Percentiles rank a stretch among this genome's conserved stretches.
Evolutionary conservation across 2,888 invertebrate species (phyloP).

Genomic region (Stegana nigrithorax): DNA sequence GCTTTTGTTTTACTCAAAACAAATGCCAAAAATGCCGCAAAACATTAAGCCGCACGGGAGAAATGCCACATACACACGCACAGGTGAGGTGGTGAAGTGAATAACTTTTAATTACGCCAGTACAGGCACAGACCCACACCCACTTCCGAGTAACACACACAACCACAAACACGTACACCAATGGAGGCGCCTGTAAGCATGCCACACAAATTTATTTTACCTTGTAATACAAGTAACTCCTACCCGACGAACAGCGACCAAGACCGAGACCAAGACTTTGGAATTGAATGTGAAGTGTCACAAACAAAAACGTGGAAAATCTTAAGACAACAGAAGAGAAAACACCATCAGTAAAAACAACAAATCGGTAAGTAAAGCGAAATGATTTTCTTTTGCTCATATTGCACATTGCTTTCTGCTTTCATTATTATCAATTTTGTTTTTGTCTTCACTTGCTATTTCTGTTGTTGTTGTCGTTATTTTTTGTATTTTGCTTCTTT

Average conservation of each 20-base stretch:
- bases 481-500: background rate
- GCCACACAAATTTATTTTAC: conserved; percentile 3
- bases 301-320: background rate
- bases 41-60: conserved; percentile 1
- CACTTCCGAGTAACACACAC: background rate
- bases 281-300: background rate
- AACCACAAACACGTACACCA: background rate
- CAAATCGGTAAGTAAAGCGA: background rate
- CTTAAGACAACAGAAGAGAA: background rate
- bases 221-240: conserved; percentile 5
- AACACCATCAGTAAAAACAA: too few relatives aligned
- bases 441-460: background rate
- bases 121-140: background rate
- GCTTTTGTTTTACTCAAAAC: too few relatives aligned
- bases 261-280: background rate
- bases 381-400: background rate
- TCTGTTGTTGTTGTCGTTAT: background rate
- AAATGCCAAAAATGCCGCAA: conserved; percentile 1
- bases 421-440: background rate
- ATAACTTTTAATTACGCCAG: conserved; percentile 5
- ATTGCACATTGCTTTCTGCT: too few relatives aligned
- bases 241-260: background rate
- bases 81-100: background rate
- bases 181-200: background rate
- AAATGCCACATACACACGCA: background rate